These are phyloP conservation scores for Odontomyia ornata DNA, from an alignment of 2,888 invertebrate species.

Conservation along the genomic window DNA sequence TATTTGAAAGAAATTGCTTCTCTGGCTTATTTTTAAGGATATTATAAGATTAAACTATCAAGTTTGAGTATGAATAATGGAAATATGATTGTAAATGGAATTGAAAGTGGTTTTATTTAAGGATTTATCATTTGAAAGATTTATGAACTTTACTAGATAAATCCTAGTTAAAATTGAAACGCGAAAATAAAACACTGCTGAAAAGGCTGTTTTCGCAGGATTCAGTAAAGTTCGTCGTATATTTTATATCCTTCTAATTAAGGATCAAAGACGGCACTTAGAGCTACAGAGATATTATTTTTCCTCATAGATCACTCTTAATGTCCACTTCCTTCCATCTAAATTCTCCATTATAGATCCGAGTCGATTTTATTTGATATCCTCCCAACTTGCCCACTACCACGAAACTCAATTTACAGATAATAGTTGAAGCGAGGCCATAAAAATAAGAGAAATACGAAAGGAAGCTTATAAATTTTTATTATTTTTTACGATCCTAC, in stretches of 20 bases:
- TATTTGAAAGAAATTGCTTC: slow-evolving; percentile 1
- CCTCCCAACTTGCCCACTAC: background rate
- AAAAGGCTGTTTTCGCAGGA: too few relatives aligned
- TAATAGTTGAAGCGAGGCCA: slow-evolving; percentile 18
- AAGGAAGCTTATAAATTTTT: slow-evolving; percentile 33
- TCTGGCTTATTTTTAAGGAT: background rate
- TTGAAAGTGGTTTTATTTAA: too few relatives aligned
- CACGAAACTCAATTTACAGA: slow-evolving; percentile 16
- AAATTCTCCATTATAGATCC: background rate
- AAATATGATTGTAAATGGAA: background rate
- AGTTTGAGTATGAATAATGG: background rate
- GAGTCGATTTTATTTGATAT: background rate
- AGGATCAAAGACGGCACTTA: too few relatives aligned
- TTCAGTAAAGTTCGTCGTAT: too few relatives aligned
- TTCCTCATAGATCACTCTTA: background rate
- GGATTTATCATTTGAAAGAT: too few relatives aligned
- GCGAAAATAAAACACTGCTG: too few relatives aligned
- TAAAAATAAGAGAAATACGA: slow-evolving; percentile 26
- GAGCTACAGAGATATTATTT: background rate
- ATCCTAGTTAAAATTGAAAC: too few relatives aligned
- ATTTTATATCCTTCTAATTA: too few relatives aligned
- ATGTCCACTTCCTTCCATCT: slow-evolving; percentile 16
- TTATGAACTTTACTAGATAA: too few relatives aligned
- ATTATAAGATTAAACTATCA: slow-evolving; percentile 14
- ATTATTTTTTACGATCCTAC: slow-evolving; percentile 3